Percentiles rank a stretch among this genome's conserved stretches.
phyloP scores from a whole-genome alignment of 1,140 invertebrate species.

The Diorhabda elongata region DNA sequence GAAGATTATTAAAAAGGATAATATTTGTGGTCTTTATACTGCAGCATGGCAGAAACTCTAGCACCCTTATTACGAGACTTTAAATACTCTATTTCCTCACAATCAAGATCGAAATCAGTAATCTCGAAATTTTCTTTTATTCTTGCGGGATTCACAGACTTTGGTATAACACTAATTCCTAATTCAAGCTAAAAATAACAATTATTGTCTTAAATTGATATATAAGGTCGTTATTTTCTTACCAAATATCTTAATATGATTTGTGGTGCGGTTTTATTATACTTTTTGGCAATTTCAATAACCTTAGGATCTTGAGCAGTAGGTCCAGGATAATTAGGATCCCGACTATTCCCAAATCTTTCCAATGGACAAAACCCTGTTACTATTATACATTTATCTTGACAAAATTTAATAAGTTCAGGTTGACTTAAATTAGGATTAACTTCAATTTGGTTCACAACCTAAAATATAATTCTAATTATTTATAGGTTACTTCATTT shows the following conservation, averaged over 20 bases:
- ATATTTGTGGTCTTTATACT: slow-evolving; percentile 53
- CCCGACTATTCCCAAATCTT: slow-evolving; percentile 47
- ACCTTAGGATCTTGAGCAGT: slow-evolving; percentile 57
- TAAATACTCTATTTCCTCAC: slow-evolving; percentile 59
- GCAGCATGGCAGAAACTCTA: slow-evolving; percentile 51
- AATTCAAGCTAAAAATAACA: slow-evolving; percentile 41
- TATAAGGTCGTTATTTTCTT: slow-evolving; percentile 12
- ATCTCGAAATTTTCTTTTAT: slow-evolving; percentile 73
- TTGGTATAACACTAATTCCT: slow-evolving; percentile 75
- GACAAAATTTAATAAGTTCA: slow-evolving; percentile 62
- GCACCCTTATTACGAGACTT: slow-evolving; percentile 58
- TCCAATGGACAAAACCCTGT: slow-evolving; percentile 62
- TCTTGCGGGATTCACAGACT: slow-evolving; percentile 70
- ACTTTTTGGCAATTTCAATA: slow-evolving; percentile 58
- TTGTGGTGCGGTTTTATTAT: slow-evolving; percentile 66
- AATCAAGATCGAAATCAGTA: slow-evolving; percentile 71
- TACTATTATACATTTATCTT: slow-evolving; percentile 54
- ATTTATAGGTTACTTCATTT: neutral
- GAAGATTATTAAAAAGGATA: slow-evolving; percentile 40
- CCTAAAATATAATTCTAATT: neutral
- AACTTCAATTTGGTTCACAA: slow-evolving; percentile 57
- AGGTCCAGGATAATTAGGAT: slow-evolving; percentile 52
- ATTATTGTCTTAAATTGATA: neutral
- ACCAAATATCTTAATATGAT: slow-evolving; percentile 66
- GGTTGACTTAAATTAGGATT: slow-evolving; percentile 69